Conservation (phyloP, 2,797 vertebrate species). For the Smutsia temminckii region DNA sequence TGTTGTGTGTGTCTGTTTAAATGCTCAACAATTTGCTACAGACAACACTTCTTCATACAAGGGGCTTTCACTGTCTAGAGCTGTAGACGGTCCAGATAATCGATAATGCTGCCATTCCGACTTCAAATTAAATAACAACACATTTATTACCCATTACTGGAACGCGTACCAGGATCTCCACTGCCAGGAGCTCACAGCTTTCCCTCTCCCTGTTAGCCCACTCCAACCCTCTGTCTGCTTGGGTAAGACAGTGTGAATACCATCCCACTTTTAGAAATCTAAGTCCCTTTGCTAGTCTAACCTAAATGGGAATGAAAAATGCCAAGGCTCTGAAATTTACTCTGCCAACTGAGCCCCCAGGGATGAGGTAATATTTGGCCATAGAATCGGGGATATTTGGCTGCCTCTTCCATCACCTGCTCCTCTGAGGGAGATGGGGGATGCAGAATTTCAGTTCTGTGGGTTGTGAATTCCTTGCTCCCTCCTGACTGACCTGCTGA, state of each 20-base stretch:
- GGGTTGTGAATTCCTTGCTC: not conserved
- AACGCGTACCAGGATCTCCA: not conserved
- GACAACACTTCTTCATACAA: not conserved
- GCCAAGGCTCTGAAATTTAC: conserved; percentile 36
- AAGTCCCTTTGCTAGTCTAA: not conserved
- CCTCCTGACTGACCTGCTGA: not conserved
- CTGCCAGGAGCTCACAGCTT: not conserved
- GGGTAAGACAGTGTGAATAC: not conserved
- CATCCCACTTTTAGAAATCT: not conserved
- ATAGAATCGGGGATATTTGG: not conserved
- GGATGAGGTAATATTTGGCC: conserved; percentile 45
- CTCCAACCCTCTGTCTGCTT: not conserved
- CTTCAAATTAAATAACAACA: conserved; percentile 71
- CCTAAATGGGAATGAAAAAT: conserved; percentile 33
- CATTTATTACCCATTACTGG: conserved; percentile 65
- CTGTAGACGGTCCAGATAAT: conserved; percentile 55
- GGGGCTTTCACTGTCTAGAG: conserved; percentile 16
- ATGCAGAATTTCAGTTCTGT: not conserved
- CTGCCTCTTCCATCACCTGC: conserved; percentile 30
- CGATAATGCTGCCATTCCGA: conserved; percentile 44
- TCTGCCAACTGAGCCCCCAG: not conserved
- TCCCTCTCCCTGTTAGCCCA: not conserved
- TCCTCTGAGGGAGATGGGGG: not conserved
- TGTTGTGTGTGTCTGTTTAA: conserved; percentile 17
- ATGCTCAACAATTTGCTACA: not conserved